Conservation (phyloP, 2,797 vertebrate species). For the Euthynnus affinis region DNA sequence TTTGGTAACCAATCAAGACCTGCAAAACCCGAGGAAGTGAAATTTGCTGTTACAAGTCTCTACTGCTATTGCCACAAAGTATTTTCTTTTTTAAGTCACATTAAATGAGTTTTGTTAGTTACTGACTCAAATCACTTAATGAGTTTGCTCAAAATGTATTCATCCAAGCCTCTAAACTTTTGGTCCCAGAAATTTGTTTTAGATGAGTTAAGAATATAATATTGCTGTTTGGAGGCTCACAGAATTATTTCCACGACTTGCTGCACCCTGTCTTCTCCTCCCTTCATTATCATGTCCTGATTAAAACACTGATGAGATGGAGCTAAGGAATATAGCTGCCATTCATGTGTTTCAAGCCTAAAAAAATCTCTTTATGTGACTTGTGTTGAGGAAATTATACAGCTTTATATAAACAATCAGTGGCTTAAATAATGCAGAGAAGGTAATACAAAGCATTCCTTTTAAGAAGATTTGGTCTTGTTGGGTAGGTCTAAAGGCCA, state of each 20-base stretch:
- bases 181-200: conserved; percentile 4
- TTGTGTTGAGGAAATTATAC: conserved; percentile 24
- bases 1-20: not conserved
- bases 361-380: conserved; percentile 24
- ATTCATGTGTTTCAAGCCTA: conserved; percentile 35
- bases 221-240: conserved; percentile 25
- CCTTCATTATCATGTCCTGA: conserved; percentile 58
- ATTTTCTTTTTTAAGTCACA: conserved; percentile 6
- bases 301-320: conserved; percentile 61
- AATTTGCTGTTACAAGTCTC: not conserved
- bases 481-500: not conserved
- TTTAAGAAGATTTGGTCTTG: not conserved
- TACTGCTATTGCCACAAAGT: not conserved
- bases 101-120: not conserved
- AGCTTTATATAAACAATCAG: conserved; percentile 25
- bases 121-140: conserved; percentile 3
- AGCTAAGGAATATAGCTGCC: conserved; percentile 44
- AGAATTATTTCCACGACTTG: conserved; percentile 42
- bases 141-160: not conserved
- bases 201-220: conserved; percentile 16
- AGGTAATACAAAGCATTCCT: not conserved
- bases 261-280: conserved; percentile 34
- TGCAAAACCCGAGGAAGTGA: not conserved
- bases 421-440: not conserved
- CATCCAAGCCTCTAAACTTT: not conserved